Conservation (phyloP, 1,140 invertebrate species). For the Chionoecetes opilio region DNA sequence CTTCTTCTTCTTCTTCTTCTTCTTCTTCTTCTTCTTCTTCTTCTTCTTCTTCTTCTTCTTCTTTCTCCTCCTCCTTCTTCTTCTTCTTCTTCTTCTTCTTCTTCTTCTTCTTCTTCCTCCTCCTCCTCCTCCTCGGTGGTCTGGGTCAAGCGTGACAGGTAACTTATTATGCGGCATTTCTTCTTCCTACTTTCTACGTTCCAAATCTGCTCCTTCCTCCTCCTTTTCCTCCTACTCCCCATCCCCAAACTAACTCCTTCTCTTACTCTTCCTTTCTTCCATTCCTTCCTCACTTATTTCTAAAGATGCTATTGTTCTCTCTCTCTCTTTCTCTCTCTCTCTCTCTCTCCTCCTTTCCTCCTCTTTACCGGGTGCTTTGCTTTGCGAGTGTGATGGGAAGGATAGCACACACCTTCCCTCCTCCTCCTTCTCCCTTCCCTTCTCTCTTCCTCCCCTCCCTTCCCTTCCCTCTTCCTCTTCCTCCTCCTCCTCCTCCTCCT, state of each 20-base stretch:
- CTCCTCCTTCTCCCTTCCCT: not conserved
- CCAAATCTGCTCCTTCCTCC: not conserved
- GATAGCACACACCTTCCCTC: not conserved
- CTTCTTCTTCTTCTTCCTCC: not conserved
- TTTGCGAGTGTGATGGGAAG: too few relatives aligned
- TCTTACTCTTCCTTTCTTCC: not conserved
- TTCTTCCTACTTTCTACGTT: not conserved
- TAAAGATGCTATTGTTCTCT: not conserved
- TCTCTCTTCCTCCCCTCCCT: not conserved
- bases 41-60: not conserved
- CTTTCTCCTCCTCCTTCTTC: constrained; percentile 3
- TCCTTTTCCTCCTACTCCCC: not conserved
- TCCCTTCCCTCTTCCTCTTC: not conserved
- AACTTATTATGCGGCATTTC: not conserved
- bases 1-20: not conserved
- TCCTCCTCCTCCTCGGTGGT: not conserved
- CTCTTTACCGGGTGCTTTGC: too few relatives aligned
- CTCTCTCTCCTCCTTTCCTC: not conserved
- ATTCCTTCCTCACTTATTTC: not conserved
- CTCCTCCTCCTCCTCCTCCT: not conserved
- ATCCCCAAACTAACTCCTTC: not conserved
- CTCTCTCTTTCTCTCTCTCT: not conserved
- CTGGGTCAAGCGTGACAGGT: too few relatives aligned
- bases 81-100: not conserved
- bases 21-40: not conserved